Conservation (phyloP, 2,888 invertebrate genomes). For the Bimastos eiseni region DNA sequence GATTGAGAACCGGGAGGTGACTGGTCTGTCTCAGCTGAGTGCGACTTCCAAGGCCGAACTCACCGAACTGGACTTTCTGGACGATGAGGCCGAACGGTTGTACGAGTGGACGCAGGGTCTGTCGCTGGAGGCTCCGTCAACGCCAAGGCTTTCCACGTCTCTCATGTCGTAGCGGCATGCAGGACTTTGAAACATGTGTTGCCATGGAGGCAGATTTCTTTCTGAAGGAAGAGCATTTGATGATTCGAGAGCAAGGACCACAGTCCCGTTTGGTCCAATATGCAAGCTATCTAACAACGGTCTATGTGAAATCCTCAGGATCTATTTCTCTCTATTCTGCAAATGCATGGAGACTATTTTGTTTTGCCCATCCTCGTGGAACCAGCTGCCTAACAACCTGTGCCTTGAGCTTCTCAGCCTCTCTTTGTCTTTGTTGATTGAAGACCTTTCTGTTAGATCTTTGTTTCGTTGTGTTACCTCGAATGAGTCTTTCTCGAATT, state of each 20-base stretch:
- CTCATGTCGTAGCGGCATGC: background rate
- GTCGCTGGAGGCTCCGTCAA: slow-evolving; percentile 55
- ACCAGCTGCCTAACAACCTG: too few relatives aligned
- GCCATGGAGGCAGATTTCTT: background rate
- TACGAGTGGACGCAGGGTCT: slow-evolving; percentile 62
- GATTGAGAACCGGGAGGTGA: slow-evolving; percentile 24
- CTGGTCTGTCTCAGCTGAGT: slow-evolving; percentile 46
- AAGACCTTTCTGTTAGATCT: too few relatives aligned
- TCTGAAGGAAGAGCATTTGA: background rate
- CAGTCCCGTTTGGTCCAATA: too few relatives aligned
- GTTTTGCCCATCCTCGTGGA: too few relatives aligned
- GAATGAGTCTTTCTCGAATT: too few relatives aligned
- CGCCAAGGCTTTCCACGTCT: slow-evolving; percentile 46
- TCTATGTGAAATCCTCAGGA: too few relatives aligned
- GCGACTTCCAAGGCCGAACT: background rate
- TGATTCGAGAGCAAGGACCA: background rate
- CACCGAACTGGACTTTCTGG: slow-evolving; percentile 33
- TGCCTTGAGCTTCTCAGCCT: too few relatives aligned
- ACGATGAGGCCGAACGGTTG: slow-evolving; percentile 58
- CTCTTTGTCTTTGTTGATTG: too few relatives aligned
- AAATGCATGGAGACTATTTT: too few relatives aligned
- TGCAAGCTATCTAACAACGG: too few relatives aligned
- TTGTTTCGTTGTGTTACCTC: too few relatives aligned
- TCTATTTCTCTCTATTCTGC: too few relatives aligned
- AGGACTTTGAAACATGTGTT: background rate